Evolutionary conservation across 2,888 invertebrate species (phyloP), one percentile per base, ranked within the genome.

Genomic region (Glaucopsyche alexis): DNA sequence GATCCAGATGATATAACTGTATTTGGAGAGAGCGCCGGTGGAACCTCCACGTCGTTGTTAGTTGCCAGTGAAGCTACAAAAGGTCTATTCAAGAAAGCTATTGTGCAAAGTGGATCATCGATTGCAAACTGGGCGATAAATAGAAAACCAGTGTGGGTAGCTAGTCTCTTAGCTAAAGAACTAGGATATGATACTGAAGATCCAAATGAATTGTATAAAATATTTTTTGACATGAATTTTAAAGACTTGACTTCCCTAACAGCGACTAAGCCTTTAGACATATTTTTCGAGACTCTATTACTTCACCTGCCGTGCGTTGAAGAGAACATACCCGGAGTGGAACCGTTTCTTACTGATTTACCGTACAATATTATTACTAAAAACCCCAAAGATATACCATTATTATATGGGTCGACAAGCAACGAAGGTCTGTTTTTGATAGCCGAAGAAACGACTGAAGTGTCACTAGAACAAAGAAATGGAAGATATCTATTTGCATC

Each of bases 1-100:
- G 90, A 93, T 76, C 87, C 89, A 8, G 85, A 92, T 50, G 89
- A 90, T 79, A 77, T 93, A 2, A 92, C 92, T 0, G n/a, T 91
- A 6, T 92, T 92, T 76, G 92, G 92, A 7, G 89, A 91, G 80
- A 92, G 92, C 72, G 92, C 92, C 71, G 92, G 92, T 38, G 91
- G 82, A 0, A 82, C 86, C 0, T 91, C 91, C 0, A 77, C 80
- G 1, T 86, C 91, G 0, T 73, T 90, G 29, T 77, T 92, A 13
- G 47, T 89, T 73, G 84, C 86, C 8, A 90, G 87, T 78, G 78
- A 87, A 45, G 78, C 81, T 13, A 85, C 90, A 3, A 78, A 84
- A 69, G 91, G 88, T 2, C 78, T 93, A 9, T 90, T 90, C 75
- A 81, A 88, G 7, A 88, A 81, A 82, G 90, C 84, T 1, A 92